Percentiles rank a stretch among this genome's conserved stretches.
Conservation (phyloP, 1,140 invertebrate genomes). For the Zaprionus lachaisei region DNA sequence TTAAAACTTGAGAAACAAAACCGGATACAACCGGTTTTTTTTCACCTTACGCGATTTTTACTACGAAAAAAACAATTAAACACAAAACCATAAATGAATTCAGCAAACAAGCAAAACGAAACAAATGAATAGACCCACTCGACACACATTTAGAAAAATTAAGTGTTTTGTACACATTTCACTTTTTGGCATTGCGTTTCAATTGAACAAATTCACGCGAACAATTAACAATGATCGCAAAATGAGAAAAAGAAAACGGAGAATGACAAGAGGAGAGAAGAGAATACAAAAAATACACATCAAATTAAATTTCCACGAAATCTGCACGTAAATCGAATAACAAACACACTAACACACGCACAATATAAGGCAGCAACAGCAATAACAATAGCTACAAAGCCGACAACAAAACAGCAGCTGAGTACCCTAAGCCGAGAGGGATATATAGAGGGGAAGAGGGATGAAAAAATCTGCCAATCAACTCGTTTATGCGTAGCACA, state of each 20-base stretch:
- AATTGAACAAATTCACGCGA: conserved; percentile 83
- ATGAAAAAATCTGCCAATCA: background rate
- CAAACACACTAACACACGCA: conserved; percentile 35
- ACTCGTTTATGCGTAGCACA: background rate
- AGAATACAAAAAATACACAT: conserved; percentile 19
- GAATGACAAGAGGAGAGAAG: conserved; percentile 45
- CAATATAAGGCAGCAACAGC: conserved; percentile 32
- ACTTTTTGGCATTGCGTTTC: conserved; percentile 80
- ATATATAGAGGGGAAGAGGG: background rate
- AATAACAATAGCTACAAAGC: conserved; percentile 32
- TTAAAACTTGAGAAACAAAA: conserved; percentile 18
- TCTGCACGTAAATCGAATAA: conserved; percentile 49
- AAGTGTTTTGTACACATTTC: conserved; percentile 80
- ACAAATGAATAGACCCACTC: conserved; percentile 34
- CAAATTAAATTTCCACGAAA: conserved; percentile 59
- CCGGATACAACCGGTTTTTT: conserved; percentile 37
- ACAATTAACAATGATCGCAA: conserved; percentile 78
- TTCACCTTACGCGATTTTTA: conserved; percentile 36
- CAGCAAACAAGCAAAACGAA: conserved; percentile 34
- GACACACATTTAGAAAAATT: conserved; percentile 47
- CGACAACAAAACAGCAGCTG: conserved; percentile 9
- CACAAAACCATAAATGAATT: conserved; percentile 14
- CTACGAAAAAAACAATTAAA: conserved; percentile 40
- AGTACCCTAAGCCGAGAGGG: background rate
- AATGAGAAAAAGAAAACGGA: conserved; percentile 39